Evolutionary conservation across 2,113 vertebrate genomes (phyloP).

Genomic region (Sus scrofa): DNA sequence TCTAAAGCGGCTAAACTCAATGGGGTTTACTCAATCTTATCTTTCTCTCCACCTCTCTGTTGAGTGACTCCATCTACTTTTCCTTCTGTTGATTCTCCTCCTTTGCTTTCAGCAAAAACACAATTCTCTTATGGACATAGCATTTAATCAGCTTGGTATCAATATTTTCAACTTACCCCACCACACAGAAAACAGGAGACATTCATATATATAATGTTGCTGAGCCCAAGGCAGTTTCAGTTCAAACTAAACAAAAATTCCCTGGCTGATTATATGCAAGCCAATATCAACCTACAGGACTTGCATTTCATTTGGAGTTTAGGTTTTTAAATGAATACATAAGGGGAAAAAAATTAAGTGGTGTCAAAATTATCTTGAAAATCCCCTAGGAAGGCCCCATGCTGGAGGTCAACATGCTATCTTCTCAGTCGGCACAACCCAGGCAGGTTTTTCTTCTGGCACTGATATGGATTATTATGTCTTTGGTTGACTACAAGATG

Average conservation of each 20-base stretch:
- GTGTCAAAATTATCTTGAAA: conserved; percentile 30
- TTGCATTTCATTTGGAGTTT: background rate
- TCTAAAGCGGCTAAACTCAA: background rate
- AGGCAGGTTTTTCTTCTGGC: background rate
- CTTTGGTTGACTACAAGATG: conserved; percentile 30
- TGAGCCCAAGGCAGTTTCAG: background rate
- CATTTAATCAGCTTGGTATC: background rate
- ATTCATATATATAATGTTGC: background rate
- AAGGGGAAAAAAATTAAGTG: background rate
- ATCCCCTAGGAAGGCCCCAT: background rate
- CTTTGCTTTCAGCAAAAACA: conserved; percentile 34
- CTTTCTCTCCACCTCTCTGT: background rate
- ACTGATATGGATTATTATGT: background rate
- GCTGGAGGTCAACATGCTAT: background rate
- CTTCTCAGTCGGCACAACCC: background rate
- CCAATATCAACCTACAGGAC: background rate
- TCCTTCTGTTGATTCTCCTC: background rate
- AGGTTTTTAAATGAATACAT: background rate
- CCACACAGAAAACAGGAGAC: conserved; percentile 43
- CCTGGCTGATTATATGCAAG: background rate
- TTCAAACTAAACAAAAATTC: conserved; percentile 17
- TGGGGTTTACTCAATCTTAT: background rate
- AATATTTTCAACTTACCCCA: background rate
- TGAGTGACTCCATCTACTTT: background rate
- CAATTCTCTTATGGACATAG: conserved; percentile 4